Evolutionary conservation across 2,888 invertebrate species (phyloP).

Genomic region (Cepaea hortensis): DNA sequence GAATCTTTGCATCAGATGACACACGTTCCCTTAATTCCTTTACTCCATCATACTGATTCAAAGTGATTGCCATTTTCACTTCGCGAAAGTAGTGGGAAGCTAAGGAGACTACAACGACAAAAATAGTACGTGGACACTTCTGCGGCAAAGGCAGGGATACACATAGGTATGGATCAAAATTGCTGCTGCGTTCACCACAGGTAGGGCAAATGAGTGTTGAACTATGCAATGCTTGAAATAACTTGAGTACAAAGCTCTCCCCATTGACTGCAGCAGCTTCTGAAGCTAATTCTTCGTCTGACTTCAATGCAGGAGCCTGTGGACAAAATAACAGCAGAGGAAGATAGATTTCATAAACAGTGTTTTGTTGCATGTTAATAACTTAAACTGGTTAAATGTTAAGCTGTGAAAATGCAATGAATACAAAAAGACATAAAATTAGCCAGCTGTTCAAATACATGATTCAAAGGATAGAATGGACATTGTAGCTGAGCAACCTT

Average conservation of each 20-base stretch:
- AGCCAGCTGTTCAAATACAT: too few relatives aligned
- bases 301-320: slow-evolving; percentile 27
- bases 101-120: slow-evolving; percentile 89
- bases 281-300: slow-evolving; percentile 91
- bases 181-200: slow-evolving; percentile 94
- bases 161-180: slow-evolving; percentile 97
- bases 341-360: too few relatives aligned
- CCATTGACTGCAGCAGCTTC: slow-evolving; percentile 94
- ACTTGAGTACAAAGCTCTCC: slow-evolving; percentile 93
- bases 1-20: slow-evolving; percentile 89
- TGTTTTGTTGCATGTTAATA: too few relatives aligned
- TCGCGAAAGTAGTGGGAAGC: slow-evolving; percentile 80
- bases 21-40: slow-evolving; percentile 86
- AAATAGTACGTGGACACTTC: slow-evolving; percentile 87
- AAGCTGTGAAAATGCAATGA: too few relatives aligned
- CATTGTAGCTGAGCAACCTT: too few relatives aligned
- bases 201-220: slow-evolving; percentile 95
- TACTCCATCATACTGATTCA: slow-evolving; percentile 85
- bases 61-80: slow-evolving; percentile 86
- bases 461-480: too few relatives aligned
- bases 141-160: slow-evolving; percentile 95
- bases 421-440: too few relatives aligned
- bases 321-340: neutral
- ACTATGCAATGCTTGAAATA: slow-evolving; percentile 95
- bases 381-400: too few relatives aligned